Percentiles rank a stretch among this genome's conserved stretches.
Conservation (phyloP, 2,113 vertebrate species). For the Prionailurus viverrinus region DNA sequence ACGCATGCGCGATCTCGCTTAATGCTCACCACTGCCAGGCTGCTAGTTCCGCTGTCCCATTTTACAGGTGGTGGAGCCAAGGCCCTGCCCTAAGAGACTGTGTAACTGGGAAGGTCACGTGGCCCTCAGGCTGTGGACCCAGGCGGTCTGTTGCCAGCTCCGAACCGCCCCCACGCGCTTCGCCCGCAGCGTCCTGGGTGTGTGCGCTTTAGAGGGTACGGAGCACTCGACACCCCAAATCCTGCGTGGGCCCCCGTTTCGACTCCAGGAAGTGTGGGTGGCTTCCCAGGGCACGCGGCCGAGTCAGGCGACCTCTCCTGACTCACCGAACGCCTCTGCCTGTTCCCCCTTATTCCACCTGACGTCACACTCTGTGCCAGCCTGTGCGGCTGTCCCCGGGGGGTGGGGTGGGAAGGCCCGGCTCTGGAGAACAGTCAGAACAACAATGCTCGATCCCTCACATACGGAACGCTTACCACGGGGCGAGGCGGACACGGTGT, state of each 20-base stretch:
- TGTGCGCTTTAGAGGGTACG: fast-evolving
- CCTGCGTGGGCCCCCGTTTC: background rate
- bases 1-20: fast-evolving
- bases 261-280: background rate
- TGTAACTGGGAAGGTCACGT: background rate
- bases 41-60: fast-evolving
- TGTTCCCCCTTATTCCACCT: background rate
- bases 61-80: background rate
- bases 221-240: no score
- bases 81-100: background rate
- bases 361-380: fast-evolving
- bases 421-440: background rate
- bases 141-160: background rate
- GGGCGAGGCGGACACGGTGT: background rate
- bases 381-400: background rate
- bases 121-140: background rate
- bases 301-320: background rate
- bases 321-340: background rate
- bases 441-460: fast-evolving
- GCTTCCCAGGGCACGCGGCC: background rate
- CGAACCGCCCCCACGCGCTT: fast-evolving
- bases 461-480: fast-evolving
- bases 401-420: background rate
- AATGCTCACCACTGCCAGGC: fast-evolving
- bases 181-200: background rate